Conservation (phyloP, 2,888 invertebrate genomes). For the Athalia cordata region DNA sequence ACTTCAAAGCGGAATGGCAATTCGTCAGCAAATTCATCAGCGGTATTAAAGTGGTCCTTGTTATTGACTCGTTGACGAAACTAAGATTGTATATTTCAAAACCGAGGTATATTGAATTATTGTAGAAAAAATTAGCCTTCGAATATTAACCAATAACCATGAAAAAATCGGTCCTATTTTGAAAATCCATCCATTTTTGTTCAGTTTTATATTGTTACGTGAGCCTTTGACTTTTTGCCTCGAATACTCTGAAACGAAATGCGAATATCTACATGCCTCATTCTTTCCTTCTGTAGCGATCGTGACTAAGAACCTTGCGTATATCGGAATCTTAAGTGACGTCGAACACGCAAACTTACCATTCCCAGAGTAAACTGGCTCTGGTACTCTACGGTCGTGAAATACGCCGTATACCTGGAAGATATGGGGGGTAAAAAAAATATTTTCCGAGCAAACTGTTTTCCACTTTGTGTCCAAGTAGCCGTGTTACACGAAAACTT, state of each 20-base stretch:
- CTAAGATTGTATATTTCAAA: neutral
- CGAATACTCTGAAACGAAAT: neutral
- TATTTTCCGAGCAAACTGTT: constrained; percentile 24
- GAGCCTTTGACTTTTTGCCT: no score
- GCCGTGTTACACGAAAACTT: neutral
- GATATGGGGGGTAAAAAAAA: neutral
- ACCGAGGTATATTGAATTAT: neutral
- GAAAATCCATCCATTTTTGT: no score
- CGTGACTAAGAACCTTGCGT: constrained; percentile 3
- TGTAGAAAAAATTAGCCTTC: neutral
- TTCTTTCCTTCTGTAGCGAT: constrained; percentile 7
- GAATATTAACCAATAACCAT: neutral
- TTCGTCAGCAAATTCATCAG: constrained; percentile 44
- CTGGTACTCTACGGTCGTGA: constrained; percentile 3
- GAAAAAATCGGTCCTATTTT: no score
- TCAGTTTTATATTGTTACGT: no score
- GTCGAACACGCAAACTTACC: constrained; percentile 25
- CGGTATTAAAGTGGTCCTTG: constrained; percentile 39
- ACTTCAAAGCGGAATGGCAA: constrained; percentile 43
- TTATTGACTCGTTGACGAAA: constrained; percentile 30
- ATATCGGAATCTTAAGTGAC: constrained; percentile 12
- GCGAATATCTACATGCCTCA: neutral
- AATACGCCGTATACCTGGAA: neutral
- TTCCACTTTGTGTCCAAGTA: constrained; percentile 16
- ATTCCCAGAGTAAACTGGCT: constrained; percentile 12